A percentile compares a stretch with the other conserved stretches of the same genome.
Conservation (phyloP, 2,888 invertebrate genomes). For the Mantis religiosa region DNA sequence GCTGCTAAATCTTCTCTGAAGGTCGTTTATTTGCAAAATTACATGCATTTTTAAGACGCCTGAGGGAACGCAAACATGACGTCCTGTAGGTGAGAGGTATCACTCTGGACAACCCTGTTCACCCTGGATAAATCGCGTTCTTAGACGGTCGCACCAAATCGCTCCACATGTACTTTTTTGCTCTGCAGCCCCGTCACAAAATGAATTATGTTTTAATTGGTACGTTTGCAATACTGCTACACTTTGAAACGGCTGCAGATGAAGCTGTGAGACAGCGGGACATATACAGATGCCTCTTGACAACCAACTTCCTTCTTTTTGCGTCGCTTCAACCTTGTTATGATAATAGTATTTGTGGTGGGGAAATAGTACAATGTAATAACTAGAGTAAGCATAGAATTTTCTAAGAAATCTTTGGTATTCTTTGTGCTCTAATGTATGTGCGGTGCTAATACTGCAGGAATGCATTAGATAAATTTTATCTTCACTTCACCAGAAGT, state of each 20-base stretch:
- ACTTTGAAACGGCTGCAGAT: neutral
- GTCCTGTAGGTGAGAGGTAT: too few relatives aligned
- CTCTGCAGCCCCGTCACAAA: neutral
- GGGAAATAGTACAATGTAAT: too few relatives aligned
- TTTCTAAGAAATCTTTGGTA: too few relatives aligned
- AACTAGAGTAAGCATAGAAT: too few relatives aligned
- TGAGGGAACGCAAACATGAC: too few relatives aligned
- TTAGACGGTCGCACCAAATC: neutral
- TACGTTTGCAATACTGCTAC: neutral
- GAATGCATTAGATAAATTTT: too few relatives aligned
- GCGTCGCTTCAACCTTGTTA: neutral
- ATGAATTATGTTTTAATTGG: conserved; percentile 17
- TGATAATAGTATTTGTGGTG: too few relatives aligned
- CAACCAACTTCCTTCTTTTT: neutral
- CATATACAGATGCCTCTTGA: too few relatives aligned
- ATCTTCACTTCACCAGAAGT: too few relatives aligned
- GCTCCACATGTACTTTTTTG: neutral
- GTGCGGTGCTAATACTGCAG: too few relatives aligned
- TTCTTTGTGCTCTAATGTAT: too few relatives aligned
- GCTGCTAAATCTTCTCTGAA: neutral
- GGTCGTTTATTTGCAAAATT: neutral
- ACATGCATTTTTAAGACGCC: too few relatives aligned
- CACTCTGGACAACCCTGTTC: neutral
- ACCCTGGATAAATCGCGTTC: neutral
- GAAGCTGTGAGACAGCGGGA: neutral